Base-by-base conservation (phyloP, 1,140 invertebrate species). In the Drosophila pectinifera region DNA sequence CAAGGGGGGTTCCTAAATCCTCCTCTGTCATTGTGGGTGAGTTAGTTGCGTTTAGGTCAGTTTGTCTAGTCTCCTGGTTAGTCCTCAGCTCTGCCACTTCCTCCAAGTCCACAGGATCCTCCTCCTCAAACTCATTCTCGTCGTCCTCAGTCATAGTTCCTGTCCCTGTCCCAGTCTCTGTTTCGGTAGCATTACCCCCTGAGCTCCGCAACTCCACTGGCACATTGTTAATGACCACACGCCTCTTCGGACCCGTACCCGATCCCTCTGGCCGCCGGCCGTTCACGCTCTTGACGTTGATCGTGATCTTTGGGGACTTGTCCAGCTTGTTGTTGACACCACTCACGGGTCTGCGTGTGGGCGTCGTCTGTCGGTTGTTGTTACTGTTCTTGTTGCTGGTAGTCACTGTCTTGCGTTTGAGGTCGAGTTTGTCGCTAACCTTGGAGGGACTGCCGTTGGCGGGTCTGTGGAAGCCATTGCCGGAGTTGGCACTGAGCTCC, bases 391-490 rank as follows among this genome's bases (percentile, higher is more conserved):
- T 74, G 16, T 73, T 77, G 45, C 51, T 79, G 2, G 41, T 74
- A 8, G 83, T 80, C 48, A 24, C 36, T 0, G 76, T 84, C 64
- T 89, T 88, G 14, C 85, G 84, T 74, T 80, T 85, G 0, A 92
- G 39, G 63, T 92, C 91, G 1, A 92, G 80, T 81, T 92, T 92
- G 80, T 92, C 91, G 56, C 73, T 90, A 31, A 92, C 67, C 65
- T 76, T 88, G 10, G 51, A 69, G 1, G 62, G 34, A 36, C 78
- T 81, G 1, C 26, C 48, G 3, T 26, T 85, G 2, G 8, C 16
- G 20, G 79, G 80, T 38, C 85, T 59, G 3, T 80, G 80, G 14
- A 91, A 76, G 4, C 89, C 89, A 10, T 45, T 74, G 0, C 48
- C 72, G 4, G 85, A 68, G 41, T 85, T 90, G 4, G 80, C 31